Percentiles rank a stretch among this genome's conserved stretches.
phyloP scores from a whole-genome alignment of 1,140 invertebrate species.

The Bombus picipes region DNA sequence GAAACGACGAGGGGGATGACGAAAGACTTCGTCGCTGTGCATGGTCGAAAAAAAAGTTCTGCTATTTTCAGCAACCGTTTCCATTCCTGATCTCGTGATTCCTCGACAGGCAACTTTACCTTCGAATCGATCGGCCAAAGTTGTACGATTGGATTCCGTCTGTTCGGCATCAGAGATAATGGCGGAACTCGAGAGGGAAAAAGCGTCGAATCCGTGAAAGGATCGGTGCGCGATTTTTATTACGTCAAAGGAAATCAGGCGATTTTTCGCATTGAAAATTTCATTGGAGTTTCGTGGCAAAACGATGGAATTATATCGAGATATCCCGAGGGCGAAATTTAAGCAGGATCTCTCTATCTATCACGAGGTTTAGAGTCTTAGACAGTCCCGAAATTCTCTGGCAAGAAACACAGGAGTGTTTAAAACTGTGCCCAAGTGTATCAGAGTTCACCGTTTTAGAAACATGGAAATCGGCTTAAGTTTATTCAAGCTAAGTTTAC shows the following conservation, averaged over 20 bases:
- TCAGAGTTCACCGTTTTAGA: too few species aligned
- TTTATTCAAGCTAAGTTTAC: neutral
- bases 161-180: neutral
- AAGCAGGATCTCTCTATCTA: neutral
- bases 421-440: neutral
- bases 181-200: neutral
- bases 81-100: neutral
- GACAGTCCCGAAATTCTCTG: neutral
- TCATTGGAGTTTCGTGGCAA: too few species aligned
- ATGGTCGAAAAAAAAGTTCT: neutral
- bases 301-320: neutral
- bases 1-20: neutral
- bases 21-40: neutral
- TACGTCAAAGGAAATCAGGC: neutral
- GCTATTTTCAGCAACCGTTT: neutral
- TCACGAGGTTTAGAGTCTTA: neutral
- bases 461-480: neutral
- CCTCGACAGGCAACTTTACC: neutral
- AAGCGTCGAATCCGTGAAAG: neutral
- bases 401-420: neutral
- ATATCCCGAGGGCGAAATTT: neutral
- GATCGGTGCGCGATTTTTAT: neutral
- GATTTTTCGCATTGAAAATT: neutral
- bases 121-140: neutral
- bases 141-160: constrained; percentile 4